A percentile compares a stretch with the other conserved stretches of the same genome.
Conservation (phyloP, 2,888 invertebrate genomes). For the Catocala sponsa region DNA sequence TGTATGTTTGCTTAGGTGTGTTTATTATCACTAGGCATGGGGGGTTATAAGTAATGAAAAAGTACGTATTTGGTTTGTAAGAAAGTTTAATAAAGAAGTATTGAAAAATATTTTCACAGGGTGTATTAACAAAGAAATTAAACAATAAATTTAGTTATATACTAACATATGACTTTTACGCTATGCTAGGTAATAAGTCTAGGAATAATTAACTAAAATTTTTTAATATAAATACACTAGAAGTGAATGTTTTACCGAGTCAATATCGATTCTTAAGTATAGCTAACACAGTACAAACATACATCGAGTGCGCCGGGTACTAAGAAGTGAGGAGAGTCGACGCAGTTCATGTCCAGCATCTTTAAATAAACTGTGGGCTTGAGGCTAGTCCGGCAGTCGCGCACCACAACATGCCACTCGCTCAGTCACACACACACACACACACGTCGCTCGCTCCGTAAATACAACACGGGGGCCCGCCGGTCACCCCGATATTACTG, state of each 20-base stretch:
- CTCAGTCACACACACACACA: slow-evolving; percentile 42
- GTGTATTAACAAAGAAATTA: slow-evolving; percentile 83
- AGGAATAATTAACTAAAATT: slow-evolving; percentile 86
- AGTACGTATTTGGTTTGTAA: slow-evolving; percentile 71
- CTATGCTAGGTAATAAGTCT: slow-evolving; percentile 86
- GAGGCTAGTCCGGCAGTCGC: slow-evolving; percentile 42
- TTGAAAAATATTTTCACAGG: slow-evolving; percentile 87
- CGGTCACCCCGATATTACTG: slow-evolving; percentile 63
- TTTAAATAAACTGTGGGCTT: slow-evolving; percentile 44
- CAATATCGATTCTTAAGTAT: slow-evolving; percentile 71
- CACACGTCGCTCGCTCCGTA: slow-evolving; percentile 34
- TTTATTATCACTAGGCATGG: no score
- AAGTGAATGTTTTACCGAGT: slow-evolving; percentile 79
- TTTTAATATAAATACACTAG: slow-evolving; percentile 86
- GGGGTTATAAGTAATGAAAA: no score
- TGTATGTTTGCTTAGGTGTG: no score
- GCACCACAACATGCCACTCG: slow-evolving; percentile 26
- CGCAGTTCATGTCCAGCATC: slow-evolving; percentile 58
- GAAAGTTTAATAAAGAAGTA: slow-evolving; percentile 88
- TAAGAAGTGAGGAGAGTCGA: slow-evolving; percentile 61
- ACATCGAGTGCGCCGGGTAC: slow-evolving; percentile 71
- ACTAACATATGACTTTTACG: slow-evolving; percentile 85
- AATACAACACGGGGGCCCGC: slow-evolving; percentile 46
- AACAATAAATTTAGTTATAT: slow-evolving; percentile 87
- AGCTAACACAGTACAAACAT: slow-evolving; percentile 77